phyloP scores from a whole-genome alignment of 2,888 invertebrate species.

The Orthonychiurus folsomi region DNA sequence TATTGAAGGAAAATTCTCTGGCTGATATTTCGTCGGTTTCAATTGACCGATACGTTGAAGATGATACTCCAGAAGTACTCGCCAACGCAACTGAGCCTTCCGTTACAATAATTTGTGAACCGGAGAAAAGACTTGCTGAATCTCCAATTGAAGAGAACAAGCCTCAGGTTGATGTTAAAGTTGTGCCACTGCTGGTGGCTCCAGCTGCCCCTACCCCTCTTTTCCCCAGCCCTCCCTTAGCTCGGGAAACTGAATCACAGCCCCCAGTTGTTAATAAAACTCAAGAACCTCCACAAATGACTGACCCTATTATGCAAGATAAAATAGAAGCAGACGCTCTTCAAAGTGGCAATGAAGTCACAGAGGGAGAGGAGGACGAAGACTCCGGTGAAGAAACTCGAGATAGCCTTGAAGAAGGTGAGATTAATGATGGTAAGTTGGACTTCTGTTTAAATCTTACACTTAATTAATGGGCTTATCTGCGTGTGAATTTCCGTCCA shows the following conservation, averaged over 20 bases:
- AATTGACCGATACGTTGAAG: not conserved
- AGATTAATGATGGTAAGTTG: constrained; percentile 18
- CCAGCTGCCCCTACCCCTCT: not conserved
- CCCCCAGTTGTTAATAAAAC: not conserved
- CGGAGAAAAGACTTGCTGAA: not conserved
- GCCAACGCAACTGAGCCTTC: too few relatives aligned
- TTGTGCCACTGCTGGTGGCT: not conserved
- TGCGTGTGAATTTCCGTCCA: too few relatives aligned
- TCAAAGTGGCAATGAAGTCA: not conserved
- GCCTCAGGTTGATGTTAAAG: not conserved
- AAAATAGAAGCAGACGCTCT: not conserved
- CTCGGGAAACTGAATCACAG: too few relatives aligned
- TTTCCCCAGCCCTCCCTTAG: too few relatives aligned
- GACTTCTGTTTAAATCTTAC: too few relatives aligned
- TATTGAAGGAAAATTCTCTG: not conserved
- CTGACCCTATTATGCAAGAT: not conserved
- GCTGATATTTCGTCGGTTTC: not conserved
- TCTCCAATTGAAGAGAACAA: too few relatives aligned
- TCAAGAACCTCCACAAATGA: not conserved
- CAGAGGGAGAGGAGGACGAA: constrained; percentile 18
- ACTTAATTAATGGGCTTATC: too few relatives aligned
- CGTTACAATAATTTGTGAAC: not conserved
- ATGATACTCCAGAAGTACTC: not conserved
- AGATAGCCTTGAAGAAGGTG: constrained; percentile 29
- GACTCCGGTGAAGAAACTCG: constrained; percentile 17